phyloP scores from a whole-genome alignment of 1,140 invertebrate genomes.

The Araneus ventricosus region DNA sequence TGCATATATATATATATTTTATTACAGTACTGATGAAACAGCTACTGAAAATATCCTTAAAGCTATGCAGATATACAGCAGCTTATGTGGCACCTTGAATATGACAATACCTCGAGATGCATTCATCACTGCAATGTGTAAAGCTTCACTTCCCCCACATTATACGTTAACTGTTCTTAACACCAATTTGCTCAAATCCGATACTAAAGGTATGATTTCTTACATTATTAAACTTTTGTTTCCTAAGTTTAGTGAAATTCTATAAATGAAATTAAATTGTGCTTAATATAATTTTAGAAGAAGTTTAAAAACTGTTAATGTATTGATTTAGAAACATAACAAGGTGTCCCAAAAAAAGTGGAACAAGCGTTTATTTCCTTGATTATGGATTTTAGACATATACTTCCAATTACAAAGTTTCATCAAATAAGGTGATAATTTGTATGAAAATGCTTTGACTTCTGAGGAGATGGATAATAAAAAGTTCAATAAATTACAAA shows the following conservation, averaged over 20 bases:
- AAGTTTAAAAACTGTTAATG: too few species aligned
- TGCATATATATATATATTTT: constrained; percentile 67
- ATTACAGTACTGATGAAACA: constrained; percentile 91
- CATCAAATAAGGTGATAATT: too few species aligned
- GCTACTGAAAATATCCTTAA: constrained; percentile 93
- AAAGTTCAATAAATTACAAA: too few species aligned
- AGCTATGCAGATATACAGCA: constrained; percentile 92
- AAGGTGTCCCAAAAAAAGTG: too few species aligned
- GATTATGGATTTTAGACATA: too few species aligned
- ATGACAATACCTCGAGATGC: constrained; percentile 91
- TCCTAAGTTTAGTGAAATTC: not conserved
- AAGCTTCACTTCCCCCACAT: constrained; percentile 95
- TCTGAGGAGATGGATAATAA: too few species aligned
- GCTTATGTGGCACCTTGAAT: constrained; percentile 87
- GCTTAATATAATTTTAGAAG: not conserved
- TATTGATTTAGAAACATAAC: too few species aligned
- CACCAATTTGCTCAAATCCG: constrained; percentile 51
- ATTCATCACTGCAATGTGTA: constrained; percentile 95
- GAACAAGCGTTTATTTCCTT: too few species aligned
- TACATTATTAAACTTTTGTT: not conserved
- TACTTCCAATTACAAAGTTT: too few species aligned
- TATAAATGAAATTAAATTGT: not conserved
- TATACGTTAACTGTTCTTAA: constrained; percentile 85
- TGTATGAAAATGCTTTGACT: too few species aligned
- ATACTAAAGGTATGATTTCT: constrained; percentile 49